Evolutionary conservation across 2,797 vertebrate genomes (phyloP).

Genomic region (Cossypha polioptera): DNA sequence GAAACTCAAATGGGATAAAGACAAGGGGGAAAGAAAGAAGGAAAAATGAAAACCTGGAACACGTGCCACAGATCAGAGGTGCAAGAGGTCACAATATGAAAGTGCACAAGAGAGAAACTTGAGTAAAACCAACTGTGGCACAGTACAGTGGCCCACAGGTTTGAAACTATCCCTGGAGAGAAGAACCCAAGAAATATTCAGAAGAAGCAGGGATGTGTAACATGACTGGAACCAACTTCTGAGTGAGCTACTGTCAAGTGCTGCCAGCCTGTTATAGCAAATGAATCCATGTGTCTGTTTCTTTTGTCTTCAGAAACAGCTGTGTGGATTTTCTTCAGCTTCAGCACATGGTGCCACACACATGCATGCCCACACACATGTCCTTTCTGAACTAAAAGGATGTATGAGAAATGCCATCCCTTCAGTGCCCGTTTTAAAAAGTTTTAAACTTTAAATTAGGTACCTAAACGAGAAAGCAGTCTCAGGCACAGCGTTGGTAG

Average conservation of each 20-base stretch:
- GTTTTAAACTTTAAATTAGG: not conserved
- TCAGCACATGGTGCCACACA: not conserved
- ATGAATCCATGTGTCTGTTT: not conserved
- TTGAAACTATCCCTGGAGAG: not conserved
- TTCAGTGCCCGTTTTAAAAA: not conserved
- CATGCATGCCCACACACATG: not conserved
- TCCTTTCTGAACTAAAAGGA: not conserved
- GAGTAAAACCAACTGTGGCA: not conserved
- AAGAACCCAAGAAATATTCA: not conserved
- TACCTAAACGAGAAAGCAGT: not conserved
- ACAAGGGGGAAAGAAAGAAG: not conserved
- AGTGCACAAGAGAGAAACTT: not conserved
- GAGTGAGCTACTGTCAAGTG: not conserved
- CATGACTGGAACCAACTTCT: not conserved
- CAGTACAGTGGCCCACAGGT: not conserved
- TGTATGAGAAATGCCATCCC: not conserved
- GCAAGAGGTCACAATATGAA: not conserved
- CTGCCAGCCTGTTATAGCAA: not conserved
- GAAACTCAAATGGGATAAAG: not conserved
- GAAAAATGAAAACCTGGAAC: not conserved
- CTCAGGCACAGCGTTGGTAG: not conserved
- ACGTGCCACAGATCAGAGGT: not conserved
- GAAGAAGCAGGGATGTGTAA: not conserved
- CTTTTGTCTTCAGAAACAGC: not conserved
- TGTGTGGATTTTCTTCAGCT: not conserved